phyloP scores from a whole-genome alignment of 2,888 invertebrate genomes.

The Phymatocera aterrima region DNA sequence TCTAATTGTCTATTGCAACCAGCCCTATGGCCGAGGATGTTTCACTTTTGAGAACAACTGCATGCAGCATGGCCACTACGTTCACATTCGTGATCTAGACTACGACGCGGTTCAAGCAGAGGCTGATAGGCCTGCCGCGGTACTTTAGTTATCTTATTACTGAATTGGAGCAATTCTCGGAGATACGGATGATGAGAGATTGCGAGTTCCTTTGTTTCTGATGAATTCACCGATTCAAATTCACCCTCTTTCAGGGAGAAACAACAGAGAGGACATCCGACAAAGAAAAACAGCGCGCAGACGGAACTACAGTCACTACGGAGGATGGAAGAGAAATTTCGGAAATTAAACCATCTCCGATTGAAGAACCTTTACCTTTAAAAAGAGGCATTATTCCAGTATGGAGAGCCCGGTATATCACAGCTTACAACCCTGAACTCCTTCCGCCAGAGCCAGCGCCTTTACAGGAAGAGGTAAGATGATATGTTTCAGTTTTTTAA shows the following conservation, averaged over 20 bases:
- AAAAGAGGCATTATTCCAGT: constrained; percentile 74
- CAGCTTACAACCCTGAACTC: constrained; percentile 82
- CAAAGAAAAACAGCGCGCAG: constrained; percentile 3
- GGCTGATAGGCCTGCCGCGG: constrained; percentile 56
- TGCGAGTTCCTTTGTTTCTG: too few species aligned
- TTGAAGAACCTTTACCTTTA: constrained; percentile 61
- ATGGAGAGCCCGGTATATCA: constrained; percentile 84
- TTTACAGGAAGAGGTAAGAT: constrained; percentile 74
- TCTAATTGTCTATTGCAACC: background rate
- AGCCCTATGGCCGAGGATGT: constrained; percentile 84
- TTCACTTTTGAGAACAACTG: constrained; percentile 86
- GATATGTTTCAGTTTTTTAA: background rate
- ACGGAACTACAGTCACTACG: constrained; percentile 40
- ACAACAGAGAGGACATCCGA: constrained; percentile 71
- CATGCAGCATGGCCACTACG: constrained; percentile 86
- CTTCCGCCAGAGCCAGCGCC: constrained; percentile 84
- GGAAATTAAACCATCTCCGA: background rate
- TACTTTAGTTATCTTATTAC: background rate
- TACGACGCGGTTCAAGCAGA: constrained; percentile 75
- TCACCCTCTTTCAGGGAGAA: constrained; percentile 67
- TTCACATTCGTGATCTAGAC: constrained; percentile 79
- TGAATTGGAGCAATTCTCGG: background rate
- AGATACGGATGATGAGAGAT: too few species aligned
- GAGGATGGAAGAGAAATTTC: constrained; percentile 39
- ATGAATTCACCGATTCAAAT: background rate